Base-by-base conservation (phyloP, 2,797 vertebrate species). In the Gymnopithys bicolor region DNA sequence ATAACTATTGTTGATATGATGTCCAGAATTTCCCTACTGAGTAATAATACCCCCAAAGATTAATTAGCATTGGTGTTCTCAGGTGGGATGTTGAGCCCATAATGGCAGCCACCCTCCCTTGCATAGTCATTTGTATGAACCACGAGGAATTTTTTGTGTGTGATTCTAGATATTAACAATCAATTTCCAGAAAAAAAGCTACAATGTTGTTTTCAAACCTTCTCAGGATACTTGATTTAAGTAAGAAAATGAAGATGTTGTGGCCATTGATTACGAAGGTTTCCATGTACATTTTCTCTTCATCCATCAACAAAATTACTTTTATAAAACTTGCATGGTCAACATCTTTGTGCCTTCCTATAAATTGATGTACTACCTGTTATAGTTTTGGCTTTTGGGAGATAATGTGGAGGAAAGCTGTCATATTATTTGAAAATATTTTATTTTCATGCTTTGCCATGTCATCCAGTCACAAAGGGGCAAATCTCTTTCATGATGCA, bases 61-160 rank as follows among this genome's bases (percentile, higher is more conserved):
- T 79, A 95, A 69, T 10, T 46, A 85, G 69, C 67, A 62, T 70
- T 48, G 58, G 28, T 84, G 63, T 93, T 92, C 75, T 60, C 62
- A 86, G 79, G 68, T 94, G 70, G 70, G 90, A 80, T 93, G 88
- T 59, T 85, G 84, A 83, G 93, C 49, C 77, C 79, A 67, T 84
- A 89, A 92, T 85, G 96, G 96, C 91, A 95, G 79, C 76, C 83
- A 93, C 82, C 76, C 96, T 89, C 90, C 75, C 71, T 84, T 90
- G 30, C 87, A 83, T 2, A 83, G 45, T 45, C 73, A 91, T 96
- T 96, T 89, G 25, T 80, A 49, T 62, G 67, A 83, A 46, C 58
- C 28, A 69, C 24, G 28, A 60, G 14, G 92, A 86, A 59, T 89
- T 59, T 84, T 80, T 90, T 59, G 87, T 74, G 17, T 39, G 22